Evolutionary conservation across 1,140 invertebrate genomes (phyloP).

Genomic region (Panagrolaimus sp.): DNA sequence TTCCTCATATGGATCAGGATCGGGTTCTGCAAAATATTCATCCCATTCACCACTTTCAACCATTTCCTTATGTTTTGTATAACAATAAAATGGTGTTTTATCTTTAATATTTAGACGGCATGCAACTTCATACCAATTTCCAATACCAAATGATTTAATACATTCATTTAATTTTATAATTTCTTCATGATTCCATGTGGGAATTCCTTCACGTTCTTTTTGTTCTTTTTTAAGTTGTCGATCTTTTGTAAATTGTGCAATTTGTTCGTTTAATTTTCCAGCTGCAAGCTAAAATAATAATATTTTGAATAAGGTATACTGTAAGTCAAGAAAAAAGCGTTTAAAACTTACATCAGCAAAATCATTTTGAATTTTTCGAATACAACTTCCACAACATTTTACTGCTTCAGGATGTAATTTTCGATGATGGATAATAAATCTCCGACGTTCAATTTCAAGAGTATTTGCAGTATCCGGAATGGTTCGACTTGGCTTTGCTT

Average conservation of each 20-base stretch:
- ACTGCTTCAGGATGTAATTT: neutral
- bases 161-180: neutral
- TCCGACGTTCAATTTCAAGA: neutral
- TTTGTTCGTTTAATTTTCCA: neutral
- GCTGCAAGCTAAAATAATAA: neutral
- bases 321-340: neutral
- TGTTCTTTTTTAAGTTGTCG: neutral
- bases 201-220: neutral
- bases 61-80: neutral
- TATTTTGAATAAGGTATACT: neutral
- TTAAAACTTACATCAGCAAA: neutral
- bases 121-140: neutral
- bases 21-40: neutral
- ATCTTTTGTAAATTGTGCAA: neutral
- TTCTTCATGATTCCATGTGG: neutral
- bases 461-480: neutral
- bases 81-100: neutral
- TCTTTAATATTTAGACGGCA: neutral
- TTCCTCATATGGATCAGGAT: no score
- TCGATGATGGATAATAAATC: neutral
- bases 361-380: constrained; percentile 12
- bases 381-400: constrained; percentile 10
- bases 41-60: neutral
- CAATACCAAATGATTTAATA: neutral
- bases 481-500: constrained; percentile 7